phyloP scores from a whole-genome alignment of 2,888 invertebrate species.

The Vesta saturnalis region DNA sequence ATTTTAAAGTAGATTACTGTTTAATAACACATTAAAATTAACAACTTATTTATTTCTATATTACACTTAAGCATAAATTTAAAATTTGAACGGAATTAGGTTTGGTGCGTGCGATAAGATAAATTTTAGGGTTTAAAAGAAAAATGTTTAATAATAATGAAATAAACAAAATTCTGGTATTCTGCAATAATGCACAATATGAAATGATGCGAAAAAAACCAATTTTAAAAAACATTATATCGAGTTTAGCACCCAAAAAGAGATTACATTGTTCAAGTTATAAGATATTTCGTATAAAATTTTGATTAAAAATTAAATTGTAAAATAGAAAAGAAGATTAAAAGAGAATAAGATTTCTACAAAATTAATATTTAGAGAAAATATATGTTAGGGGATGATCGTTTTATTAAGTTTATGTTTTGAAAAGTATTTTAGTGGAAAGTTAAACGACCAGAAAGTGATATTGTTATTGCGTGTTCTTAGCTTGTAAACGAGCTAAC shows the following conservation, averaged over 20 bases:
- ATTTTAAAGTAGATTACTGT: too few relatives aligned
- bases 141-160: too few relatives aligned
- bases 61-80: too few relatives aligned
- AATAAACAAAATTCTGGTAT: too few relatives aligned
- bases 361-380: neutral
- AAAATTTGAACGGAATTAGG: too few relatives aligned
- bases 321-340: neutral
- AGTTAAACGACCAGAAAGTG: slow-evolving; percentile 28
- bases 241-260: slow-evolving; percentile 1
- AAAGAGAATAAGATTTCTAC: neutral
- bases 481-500: slow-evolving; percentile 36
- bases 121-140: too few relatives aligned
- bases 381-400: slow-evolving; percentile 7
- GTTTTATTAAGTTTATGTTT: slow-evolving; percentile 3
- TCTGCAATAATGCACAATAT: slow-evolving; percentile 2
- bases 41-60: too few relatives aligned
- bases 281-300: slow-evolving; percentile 9
- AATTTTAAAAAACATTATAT: slow-evolving; percentile 6
- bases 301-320: slow-evolving; percentile 17
- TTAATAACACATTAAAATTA: too few relatives aligned
- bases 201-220: slow-evolving; percentile 6
- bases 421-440: slow-evolving; percentile 21
- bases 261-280: neutral
- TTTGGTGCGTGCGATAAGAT: too few relatives aligned
- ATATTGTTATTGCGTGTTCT: slow-evolving; percentile 37